Conservation (phyloP, 2,113 vertebrate species). For the Myocastor coypus region DNA sequence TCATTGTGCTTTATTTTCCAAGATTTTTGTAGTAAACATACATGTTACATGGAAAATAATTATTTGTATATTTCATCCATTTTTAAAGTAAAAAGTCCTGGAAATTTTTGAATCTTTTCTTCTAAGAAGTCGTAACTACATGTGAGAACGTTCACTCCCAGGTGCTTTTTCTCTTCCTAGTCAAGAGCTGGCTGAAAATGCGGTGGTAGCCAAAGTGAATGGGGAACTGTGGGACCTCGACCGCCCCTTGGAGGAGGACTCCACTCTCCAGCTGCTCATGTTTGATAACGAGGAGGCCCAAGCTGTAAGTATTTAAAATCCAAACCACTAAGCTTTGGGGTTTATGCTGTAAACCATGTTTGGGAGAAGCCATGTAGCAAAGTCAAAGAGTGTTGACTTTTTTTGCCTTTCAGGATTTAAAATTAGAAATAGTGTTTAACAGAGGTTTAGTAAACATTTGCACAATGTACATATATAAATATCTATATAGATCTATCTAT, state of each 20-base stretch:
- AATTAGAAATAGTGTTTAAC: not conserved
- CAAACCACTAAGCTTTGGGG: not conserved
- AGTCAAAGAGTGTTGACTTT: not conserved
- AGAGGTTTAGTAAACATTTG: not conserved
- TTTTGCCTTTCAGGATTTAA: not conserved
- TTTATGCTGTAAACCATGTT: not conserved
- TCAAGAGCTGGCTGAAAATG: slow-evolving; percentile 83
- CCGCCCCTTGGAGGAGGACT: slow-evolving; percentile 86
- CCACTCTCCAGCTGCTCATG: slow-evolving; percentile 84
- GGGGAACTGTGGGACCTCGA: slow-evolving; percentile 89
- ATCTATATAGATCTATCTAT: not conserved
- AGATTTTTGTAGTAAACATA: not conserved
- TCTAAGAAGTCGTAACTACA: not conserved
- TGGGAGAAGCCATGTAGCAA: not conserved
- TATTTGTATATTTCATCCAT: not conserved
- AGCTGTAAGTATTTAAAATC: slow-evolving; percentile 84
- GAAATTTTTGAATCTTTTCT: slow-evolving; percentile 30
- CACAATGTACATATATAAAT: not conserved
- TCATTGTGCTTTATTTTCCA: slow-evolving; percentile 34
- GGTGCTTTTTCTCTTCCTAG: slow-evolving; percentile 73
- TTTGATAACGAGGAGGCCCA: slow-evolving; percentile 89
- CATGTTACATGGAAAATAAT: slow-evolving; percentile 42
- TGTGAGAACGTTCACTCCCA: not conserved
- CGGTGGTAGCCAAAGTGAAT: slow-evolving; percentile 87
- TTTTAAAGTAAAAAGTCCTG: not conserved